Percentiles rank a stretch among this genome's conserved stretches.
Conservation (phyloP, 2,113 vertebrate genomes). For the Formicarius rufipectus region DNA sequence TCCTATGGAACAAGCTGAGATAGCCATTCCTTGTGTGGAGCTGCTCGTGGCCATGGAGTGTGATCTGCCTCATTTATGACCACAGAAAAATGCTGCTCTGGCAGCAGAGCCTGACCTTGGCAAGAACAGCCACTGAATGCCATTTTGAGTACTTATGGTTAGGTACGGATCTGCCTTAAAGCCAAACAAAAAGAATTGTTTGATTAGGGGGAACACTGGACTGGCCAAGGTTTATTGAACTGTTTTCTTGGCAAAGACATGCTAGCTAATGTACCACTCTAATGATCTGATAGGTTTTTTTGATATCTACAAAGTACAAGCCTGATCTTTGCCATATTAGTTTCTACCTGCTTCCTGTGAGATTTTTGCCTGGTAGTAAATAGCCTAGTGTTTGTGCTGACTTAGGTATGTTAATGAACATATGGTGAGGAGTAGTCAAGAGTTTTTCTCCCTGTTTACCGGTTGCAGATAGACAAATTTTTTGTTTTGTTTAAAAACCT, state of each 20-base stretch:
- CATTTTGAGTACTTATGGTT: not conserved
- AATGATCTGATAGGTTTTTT: not conserved
- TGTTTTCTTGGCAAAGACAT: not conserved
- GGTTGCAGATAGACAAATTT: not conserved
- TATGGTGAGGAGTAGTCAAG: not conserved
- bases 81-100: not conserved
- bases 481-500: not conserved
- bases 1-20: not conserved
- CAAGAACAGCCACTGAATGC: not conserved
- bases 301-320: not conserved
- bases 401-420: not conserved
- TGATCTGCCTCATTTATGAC: not conserved
- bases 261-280: not conserved
- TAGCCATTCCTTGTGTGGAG: not conserved
- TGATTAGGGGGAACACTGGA: not conserved
- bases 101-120: not conserved
- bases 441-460: not conserved
- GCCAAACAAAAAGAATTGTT: not conserved
- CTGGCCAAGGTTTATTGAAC: not conserved
- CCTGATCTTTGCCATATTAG: not conserved
- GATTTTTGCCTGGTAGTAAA: not conserved
- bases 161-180: not conserved
- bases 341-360: not conserved
- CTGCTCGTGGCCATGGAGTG: rapidly evolving
- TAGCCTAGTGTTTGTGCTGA: not conserved